These are phyloP conservation scores for Plumapathes pennacea DNA, from an alignment of 92 coral and sea anemone species.

Conservation along the genomic window DNA sequence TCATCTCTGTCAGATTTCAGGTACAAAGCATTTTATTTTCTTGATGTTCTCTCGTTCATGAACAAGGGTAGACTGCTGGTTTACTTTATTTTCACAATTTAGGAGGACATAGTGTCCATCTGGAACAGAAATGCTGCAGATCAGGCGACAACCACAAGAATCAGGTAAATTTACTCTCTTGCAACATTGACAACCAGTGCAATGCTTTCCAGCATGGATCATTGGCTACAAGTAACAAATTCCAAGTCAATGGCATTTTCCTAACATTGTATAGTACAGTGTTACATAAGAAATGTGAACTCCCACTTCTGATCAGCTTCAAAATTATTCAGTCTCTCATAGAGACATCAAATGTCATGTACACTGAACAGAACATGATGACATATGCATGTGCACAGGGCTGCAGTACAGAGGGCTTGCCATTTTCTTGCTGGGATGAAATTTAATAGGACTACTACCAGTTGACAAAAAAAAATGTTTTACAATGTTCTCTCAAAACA, in stretches of 20 bases:
- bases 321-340: no score
- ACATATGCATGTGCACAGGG: no score
- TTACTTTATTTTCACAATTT: background rate
- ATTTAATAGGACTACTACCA: background rate
- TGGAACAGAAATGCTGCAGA: constrained; percentile 98
- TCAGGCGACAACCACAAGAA: constrained; percentile 95
- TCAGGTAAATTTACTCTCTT: constrained; percentile 55
- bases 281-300: no score
- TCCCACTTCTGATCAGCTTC: no score
- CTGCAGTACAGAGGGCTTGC: no score
- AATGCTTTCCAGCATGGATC: background rate
- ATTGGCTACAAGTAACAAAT: background rate
- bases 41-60: background rate
- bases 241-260: background rate
- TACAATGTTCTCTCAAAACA: background rate
- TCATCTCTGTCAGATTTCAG: constrained; percentile 97
- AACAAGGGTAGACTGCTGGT: background rate
- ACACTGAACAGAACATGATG: no score
- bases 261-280: background rate
- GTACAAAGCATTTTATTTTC: constrained; percentile 18
- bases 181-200: background rate
- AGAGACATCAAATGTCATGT: no score
- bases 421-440: background rate
- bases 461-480: background rate
- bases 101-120: constrained; percentile 99